Evolutionary conservation across 1,140 invertebrate species (phyloP), one percentile per base, ranked within the genome.

Genomic region (Conopomorpha cramerella): DNA sequence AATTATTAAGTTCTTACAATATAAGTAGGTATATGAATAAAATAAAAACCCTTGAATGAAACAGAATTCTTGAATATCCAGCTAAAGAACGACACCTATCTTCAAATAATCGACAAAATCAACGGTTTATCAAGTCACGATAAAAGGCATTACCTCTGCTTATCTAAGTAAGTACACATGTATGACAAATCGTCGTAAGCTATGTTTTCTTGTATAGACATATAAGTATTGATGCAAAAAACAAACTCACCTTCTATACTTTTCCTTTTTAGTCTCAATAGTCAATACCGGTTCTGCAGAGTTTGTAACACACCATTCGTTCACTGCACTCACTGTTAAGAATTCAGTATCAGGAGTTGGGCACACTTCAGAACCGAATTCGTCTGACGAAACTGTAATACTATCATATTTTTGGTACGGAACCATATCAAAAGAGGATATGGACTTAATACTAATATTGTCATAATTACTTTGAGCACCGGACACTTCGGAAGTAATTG

Each of bases 241-340:
- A n/a, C n/a, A n/a, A n/a, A n/a, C 65, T 66, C 52, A 77, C 73
- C 73, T 73, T 55, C 65, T 47, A 63, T 76, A 76, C 54, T 77
- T 77, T 45, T 74, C 71, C 52, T 72, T 74, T 62, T 76, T 73
- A 16, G 65, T 65, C 64, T 73, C 68, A 38, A 71, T 58, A 41
- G 70, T 64, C 40, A 74, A 59, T 57, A 63, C 57, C 45, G 64
- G 62, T 53, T 63, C 65, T 28, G 45, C 44, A 36, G 68, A 65
- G 45, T 66, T 63, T 38, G 67, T 57, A 39, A 71, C 55, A 54
- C 70, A 73, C 66, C 71, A 74, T 42, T 72, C 66, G 50, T 77
- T 77, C 43, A 77, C 68, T 49, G 73, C 73, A 68, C 68, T 76
- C 47, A 77, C 73, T 39, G 68, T 66, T 29, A 73, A 55, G 43